These are phyloP conservation scores for Oncorhynchus kisutch DNA, from an alignment of 2,113 vertebrate species.

Conservation along the genomic window DNA sequence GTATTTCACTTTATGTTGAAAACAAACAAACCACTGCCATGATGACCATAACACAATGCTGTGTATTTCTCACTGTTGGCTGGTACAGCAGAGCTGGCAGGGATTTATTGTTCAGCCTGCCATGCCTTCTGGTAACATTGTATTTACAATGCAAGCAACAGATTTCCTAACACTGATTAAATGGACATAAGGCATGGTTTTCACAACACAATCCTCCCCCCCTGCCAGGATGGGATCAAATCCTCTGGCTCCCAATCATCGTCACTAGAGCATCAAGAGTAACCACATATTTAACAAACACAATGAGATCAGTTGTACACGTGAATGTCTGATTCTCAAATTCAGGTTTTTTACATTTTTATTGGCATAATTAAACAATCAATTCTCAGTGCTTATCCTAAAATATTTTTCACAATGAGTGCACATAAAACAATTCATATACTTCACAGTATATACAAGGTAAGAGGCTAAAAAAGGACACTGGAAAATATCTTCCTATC, in stretches of 20 bases:
- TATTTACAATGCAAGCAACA: conserved; percentile 36
- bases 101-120: conserved; percentile 15
- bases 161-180: conserved; percentile 18
- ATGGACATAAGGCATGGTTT: neutral
- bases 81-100: neutral
- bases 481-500: neutral
- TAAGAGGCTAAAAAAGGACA: neutral
- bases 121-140: conserved; percentile 35
- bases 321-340: too few species aligned
- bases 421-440: too few species aligned
- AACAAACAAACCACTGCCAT: too few species aligned
- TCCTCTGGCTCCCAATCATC: neutral
- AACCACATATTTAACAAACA: neutral
- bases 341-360: accelerated
- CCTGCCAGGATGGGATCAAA: neutral
- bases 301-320: neutral
- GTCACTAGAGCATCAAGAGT: neutral
- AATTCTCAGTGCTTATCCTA: too few species aligned
- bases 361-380: neutral
- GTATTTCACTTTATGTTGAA: too few species aligned
- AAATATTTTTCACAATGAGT: too few species aligned
- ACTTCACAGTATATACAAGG: neutral
- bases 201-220: neutral
- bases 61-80: neutral
- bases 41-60: neutral